Evolutionary conservation across 2,113 vertebrate genomes (phyloP).

Genomic region (Melierax canorus): DNA sequence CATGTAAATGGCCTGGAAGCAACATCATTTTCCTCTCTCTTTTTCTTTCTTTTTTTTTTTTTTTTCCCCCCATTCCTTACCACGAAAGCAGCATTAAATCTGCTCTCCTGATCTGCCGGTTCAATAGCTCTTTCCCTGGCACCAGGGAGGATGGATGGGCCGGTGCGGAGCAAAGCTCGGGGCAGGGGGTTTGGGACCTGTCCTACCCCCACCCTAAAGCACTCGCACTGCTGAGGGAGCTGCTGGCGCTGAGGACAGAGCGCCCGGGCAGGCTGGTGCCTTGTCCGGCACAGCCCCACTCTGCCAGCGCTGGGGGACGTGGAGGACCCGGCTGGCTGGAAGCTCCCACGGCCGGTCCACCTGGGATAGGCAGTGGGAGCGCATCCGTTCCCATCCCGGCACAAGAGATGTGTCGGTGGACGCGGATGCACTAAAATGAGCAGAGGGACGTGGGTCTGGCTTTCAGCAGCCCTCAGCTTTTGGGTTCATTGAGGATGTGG

Average conservation of each 20-base stretch:
- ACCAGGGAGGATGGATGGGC: background rate
- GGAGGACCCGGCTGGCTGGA: background rate
- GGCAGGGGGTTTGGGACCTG: background rate
- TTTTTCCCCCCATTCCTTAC: background rate
- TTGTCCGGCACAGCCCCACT: accelerated
- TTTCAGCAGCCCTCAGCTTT: background rate
- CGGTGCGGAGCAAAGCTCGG: background rate
- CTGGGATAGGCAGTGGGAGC: background rate
- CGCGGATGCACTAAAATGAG: background rate
- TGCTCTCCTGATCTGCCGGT: background rate
- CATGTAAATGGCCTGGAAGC: constrained; percentile 63
- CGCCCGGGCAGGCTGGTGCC: background rate
- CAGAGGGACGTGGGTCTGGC: accelerated
- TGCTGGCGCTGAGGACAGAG: background rate
- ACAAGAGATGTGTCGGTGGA: accelerated
- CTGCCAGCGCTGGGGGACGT: accelerated
- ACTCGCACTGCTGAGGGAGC: background rate
- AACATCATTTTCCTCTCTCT: constrained; percentile 22
- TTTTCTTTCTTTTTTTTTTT: too few relatives aligned
- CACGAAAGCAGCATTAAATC: background rate
- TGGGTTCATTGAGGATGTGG: background rate
- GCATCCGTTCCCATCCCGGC: accelerated
- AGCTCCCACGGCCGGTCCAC: accelerated
- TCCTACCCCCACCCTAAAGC: background rate
- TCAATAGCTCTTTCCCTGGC: background rate